Evolutionary conservation across 2,888 invertebrate genomes (phyloP).

Genomic region (Phyto melanocephala): DNA sequence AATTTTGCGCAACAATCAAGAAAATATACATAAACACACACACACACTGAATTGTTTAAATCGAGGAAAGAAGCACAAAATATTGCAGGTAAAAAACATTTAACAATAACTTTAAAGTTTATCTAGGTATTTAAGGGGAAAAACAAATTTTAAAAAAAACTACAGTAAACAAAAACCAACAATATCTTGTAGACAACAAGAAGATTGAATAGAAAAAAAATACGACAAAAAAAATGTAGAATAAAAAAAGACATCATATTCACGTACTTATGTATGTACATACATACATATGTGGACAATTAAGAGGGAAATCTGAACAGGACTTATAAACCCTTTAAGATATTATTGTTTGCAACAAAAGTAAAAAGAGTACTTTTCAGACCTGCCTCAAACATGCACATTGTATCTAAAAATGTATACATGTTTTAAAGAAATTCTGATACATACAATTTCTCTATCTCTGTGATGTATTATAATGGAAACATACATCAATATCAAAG

Average conservation of each 20-base stretch:
- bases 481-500: constrained; percentile 62
- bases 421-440: neutral
- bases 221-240: neutral
- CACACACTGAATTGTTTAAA: neutral
- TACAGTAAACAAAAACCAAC: constrained; percentile 10
- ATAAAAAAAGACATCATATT: too few relatives aligned
- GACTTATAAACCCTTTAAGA: too few relatives aligned
- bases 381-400: neutral
- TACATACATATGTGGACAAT: too few relatives aligned
- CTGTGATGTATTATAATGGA: constrained; percentile 19
- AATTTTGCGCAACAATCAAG: constrained; percentile 38
- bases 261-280: too few relatives aligned
- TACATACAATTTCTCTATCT: neutral
- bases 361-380: neutral
- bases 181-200: constrained; percentile 25
- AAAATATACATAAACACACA: neutral
- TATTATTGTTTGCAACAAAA: too few relatives aligned
- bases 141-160: constrained; percentile 5
- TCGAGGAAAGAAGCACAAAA: neutral
- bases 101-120: constrained; percentile 49
- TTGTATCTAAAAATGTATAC: neutral
- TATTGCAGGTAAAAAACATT: constrained; percentile 40
- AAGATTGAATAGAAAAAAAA: neutral
- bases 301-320: too few relatives aligned
- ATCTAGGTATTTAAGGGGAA: constrained; percentile 25